Conservation (phyloP, 2,888 invertebrate genomes). For the Agrochola lychnidis region DNA sequence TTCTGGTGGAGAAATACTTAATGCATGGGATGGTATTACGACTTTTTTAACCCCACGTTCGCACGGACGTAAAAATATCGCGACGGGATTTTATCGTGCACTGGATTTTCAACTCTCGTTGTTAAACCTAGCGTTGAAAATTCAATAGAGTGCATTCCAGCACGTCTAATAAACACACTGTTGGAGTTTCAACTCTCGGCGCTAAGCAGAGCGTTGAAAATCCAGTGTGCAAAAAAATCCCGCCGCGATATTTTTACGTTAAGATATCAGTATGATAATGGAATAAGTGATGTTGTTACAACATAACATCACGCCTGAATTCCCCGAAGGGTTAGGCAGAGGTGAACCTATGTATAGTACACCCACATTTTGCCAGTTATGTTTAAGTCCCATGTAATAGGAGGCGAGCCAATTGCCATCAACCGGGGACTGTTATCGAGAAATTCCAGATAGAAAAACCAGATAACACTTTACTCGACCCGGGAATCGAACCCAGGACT, state of each 20-base stretch:
- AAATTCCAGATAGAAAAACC: neutral
- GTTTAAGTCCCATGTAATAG: neutral
- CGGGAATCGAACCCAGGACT: neutral
- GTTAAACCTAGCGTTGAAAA: no score
- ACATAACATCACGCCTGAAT: neutral
- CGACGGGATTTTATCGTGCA: no score
- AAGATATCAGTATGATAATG: neutral
- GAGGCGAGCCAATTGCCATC: neutral
- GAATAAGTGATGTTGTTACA: neutral
- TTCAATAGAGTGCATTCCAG: no score
- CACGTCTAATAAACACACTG: no score
- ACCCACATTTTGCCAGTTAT: neutral
- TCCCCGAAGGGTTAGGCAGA: neutral
- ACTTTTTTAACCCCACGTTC: neutral
- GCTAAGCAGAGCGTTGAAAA: no score
- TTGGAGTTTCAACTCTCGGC: no score
- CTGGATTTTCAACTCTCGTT: no score
- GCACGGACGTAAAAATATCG: no score
- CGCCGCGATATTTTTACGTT: no score
- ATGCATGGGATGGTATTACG: neutral
- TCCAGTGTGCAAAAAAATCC: no score
- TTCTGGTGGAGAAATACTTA: constrained; percentile 1
- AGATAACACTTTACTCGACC: neutral
- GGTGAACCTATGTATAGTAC: no score
- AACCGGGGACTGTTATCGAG: neutral